Evolutionary conservation across 2,113 vertebrate species (phyloP), one percentile per base, ranked within the genome.

Genomic region (Antechinus flavipes): DNA sequence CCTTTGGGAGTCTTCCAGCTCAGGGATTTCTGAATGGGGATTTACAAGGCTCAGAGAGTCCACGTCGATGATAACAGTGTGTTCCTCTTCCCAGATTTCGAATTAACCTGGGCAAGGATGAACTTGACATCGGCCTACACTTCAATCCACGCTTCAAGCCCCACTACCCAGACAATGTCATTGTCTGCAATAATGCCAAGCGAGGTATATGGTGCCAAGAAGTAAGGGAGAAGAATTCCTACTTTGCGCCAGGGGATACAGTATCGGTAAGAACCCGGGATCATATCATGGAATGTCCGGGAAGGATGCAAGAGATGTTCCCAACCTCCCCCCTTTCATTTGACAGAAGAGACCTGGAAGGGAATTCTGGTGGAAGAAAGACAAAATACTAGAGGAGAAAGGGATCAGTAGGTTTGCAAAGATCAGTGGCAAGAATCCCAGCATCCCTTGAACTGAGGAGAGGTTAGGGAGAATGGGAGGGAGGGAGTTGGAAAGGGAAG

Each of bases 81-180:
- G 68, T 84, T 84, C 35, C n/a, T 0, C 2, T 23, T 47, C 61
- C 50, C 90, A 99, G 99, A 95, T 99, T 99, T 96, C 98, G 98
- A 95, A 96, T 99, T 2, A 99, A 99, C 95, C 98, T 99, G 2
- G 99, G 99, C 93, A 98, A 97, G 91, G 98, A 98, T 91, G 24
- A 89, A 12, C 97, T 98, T 1, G 96, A 99, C 49, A 23, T 99
- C 0, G 98, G 98, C 0, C 97, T 99, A 90, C 99, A 99, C 97
- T 99, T 99, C 94, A 99, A 99, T 61, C 98, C 99, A 3, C 99
- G 99, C 90, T 99, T 99, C 96, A 96, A 11, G 23, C 30, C 98
- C 99, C 0, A 94, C 97, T 0, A 99, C 99, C 12, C 97, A 98
- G 10, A 52, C 76, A 97, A 98, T 23, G 99, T 99, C 68, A 98